These are phyloP conservation scores for Buteo buteo DNA, from an alignment of 2,113 vertebrate species.

Conservation along the genomic window DNA sequence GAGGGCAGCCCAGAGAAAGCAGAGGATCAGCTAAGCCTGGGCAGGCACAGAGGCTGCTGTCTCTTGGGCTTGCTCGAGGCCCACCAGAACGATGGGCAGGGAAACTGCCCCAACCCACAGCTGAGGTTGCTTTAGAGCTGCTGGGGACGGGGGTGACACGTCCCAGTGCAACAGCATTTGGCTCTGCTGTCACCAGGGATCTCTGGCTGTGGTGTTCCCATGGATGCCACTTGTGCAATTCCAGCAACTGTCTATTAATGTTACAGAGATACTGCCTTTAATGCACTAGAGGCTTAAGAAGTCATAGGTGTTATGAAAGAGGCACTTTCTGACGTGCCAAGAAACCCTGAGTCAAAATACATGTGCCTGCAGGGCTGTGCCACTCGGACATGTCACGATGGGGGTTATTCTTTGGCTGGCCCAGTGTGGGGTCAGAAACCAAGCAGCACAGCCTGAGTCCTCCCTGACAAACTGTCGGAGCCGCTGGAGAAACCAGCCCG, in stretches of 20 bases:
- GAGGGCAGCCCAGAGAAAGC: not conserved
- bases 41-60: not conserved
- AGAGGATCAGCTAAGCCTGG: not conserved
- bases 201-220: not conserved
- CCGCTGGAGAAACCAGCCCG: not conserved
- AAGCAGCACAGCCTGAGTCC: accelerated
- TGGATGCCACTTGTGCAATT: not conserved
- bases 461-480: accelerated
- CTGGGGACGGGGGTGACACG: not conserved
- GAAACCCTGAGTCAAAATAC: not conserved
- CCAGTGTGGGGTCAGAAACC: accelerated
- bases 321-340: not conserved
- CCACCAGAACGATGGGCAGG: not conserved
- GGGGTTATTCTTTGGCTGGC: accelerated
- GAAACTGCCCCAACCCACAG: not conserved
- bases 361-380: not conserved
- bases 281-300: not conserved
- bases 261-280: not conserved
- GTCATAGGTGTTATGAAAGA: not conserved
- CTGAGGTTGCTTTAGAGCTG: not conserved
- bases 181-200: not conserved
- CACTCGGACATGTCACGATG: accelerated
- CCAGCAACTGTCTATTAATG: not conserved
- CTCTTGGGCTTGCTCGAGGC: not conserved
- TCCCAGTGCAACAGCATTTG: not conserved